Evolutionary conservation across 2,888 invertebrate species (phyloP), one percentile per base, ranked within the genome.

Genomic region (Gryllus longicercus): DNA sequence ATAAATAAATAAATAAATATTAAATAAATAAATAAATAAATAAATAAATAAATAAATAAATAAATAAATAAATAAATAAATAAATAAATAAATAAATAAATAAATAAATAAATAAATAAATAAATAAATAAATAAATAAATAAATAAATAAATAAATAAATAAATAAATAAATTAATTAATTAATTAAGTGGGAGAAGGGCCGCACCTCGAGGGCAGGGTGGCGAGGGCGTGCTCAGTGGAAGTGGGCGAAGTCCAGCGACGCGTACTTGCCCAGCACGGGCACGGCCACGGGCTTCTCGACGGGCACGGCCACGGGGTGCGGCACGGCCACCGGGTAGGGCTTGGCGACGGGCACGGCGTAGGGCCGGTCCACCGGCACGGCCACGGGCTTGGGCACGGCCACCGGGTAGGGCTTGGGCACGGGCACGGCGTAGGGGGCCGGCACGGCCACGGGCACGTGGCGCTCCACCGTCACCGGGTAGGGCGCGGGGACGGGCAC

Each of bases 381-480:
- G 76, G 81, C 81, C 23, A 78, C 77, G 12, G 81, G 81, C 38
- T 74, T 79, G 49, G 81, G 79, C 25, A 81, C 81, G 16, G 79
- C 78, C 50, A 81, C 81, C 18, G 81, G 77, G 74, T 81, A 81
- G 25, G 81, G 81, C 25, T 78, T 79, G 11, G 79, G 79, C 74
- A 81, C 81, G 76, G 79, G 81, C 23, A 81, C 81, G 25, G 81
- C 81, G n/a, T 78, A 78, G 2, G 81, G 81, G 18, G 79, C 81
- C n/a, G 79, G 79, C 50, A 81, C 81, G 2, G 81, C 77, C 8
- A 79, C 76, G 14, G 81, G 79, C 14, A 79, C 76, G 74, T 79
- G 81, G 23, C 74, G 74, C 75, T 81, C 81, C 18, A 81, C 81
- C 0, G 81, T 76, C 21, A 75, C 74, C 1, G 81, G 81, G 38